Percentiles rank a stretch among this genome's conserved stretches.
phyloP scores from a whole-genome alignment of 2,888 invertebrate species.

The Brachypalpus laphriformis region DNA sequence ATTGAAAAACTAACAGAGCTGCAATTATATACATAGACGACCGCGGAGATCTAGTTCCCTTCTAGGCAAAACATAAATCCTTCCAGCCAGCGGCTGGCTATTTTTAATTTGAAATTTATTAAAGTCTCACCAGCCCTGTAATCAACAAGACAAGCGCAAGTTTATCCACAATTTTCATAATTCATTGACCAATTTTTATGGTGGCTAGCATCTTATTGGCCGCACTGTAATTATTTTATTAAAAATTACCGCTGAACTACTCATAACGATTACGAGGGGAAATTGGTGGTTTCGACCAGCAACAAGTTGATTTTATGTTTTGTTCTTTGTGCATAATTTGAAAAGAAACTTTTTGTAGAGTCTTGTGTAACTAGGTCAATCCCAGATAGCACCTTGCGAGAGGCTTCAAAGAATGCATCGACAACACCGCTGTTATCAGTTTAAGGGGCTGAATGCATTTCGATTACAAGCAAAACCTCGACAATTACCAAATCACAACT shows the following conservation, averaged over 20 bases:
- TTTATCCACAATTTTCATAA: constrained; percentile 70
- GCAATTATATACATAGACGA: too few species aligned
- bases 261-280: neutral
- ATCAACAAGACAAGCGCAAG: constrained; percentile 55
- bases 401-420: neutral
- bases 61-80: neutral
- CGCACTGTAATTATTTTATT: constrained; percentile 38
- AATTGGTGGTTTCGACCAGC: constrained; percentile 16
- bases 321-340: neutral
- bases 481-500: neutral
- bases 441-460: constrained; percentile 12
- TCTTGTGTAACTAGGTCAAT: constrained; percentile 6
- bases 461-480: constrained; percentile 9
- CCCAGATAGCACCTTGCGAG: neutral
- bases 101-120: constrained; percentile 39
- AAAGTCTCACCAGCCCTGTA: constrained; percentile 45
- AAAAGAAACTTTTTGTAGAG: neutral
- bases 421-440: neutral
- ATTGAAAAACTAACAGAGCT: neutral
- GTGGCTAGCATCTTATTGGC: neutral
- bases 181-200: constrained; percentile 63
- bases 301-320: neutral
- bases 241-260: neutral
- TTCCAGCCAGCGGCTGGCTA: neutral
- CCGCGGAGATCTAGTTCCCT: neutral